phyloP scores from a whole-genome alignment of 1,140 invertebrate genomes.

The Hylaeus volcanicus region DNA sequence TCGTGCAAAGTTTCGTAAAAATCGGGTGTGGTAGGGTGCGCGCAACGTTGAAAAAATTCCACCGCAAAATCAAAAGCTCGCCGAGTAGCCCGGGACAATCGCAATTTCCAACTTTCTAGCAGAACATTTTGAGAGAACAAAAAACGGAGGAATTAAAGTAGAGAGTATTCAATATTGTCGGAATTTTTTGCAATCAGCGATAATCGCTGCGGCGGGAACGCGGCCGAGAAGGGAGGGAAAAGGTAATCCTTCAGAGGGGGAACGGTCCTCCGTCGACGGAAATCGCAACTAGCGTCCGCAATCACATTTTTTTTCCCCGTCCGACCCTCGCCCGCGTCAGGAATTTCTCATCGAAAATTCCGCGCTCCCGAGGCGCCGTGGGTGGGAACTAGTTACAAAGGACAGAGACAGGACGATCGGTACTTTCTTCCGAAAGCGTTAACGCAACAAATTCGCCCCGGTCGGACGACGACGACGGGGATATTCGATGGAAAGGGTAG shows the following conservation, averaged over 20 bases:
- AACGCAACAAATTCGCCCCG: constrained; percentile 54
- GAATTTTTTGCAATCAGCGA: background rate
- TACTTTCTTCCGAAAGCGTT: constrained; percentile 15
- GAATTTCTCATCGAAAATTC: constrained; percentile 54
- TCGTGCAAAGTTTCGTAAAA: too few relatives aligned
- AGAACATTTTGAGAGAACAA: too few relatives aligned
- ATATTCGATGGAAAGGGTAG: background rate
- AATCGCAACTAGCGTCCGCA: constrained; percentile 41
- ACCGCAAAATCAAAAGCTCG: too few relatives aligned
- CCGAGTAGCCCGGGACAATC: too few relatives aligned
- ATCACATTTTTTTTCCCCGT: constrained; percentile 37
- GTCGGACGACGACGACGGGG: background rate
- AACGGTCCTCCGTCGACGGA: constrained; percentile 12
- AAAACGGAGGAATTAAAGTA: too few relatives aligned
- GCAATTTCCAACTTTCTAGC: too few relatives aligned
- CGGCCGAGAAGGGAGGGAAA: background rate
- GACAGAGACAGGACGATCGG: constrained; percentile 26
- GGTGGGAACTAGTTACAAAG: constrained; percentile 17
- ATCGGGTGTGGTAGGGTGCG: too few relatives aligned
- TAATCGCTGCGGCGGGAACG: constrained; percentile 10
- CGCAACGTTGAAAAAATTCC: too few relatives aligned
- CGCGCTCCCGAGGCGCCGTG: constrained; percentile 1
- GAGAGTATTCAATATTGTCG: too few relatives aligned
- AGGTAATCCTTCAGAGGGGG: constrained; percentile 27
- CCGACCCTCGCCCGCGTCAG: constrained; percentile 22